Base-by-base conservation (phyloP, 2,797 vertebrate species). In the Acipenser transmontanus region DNA sequence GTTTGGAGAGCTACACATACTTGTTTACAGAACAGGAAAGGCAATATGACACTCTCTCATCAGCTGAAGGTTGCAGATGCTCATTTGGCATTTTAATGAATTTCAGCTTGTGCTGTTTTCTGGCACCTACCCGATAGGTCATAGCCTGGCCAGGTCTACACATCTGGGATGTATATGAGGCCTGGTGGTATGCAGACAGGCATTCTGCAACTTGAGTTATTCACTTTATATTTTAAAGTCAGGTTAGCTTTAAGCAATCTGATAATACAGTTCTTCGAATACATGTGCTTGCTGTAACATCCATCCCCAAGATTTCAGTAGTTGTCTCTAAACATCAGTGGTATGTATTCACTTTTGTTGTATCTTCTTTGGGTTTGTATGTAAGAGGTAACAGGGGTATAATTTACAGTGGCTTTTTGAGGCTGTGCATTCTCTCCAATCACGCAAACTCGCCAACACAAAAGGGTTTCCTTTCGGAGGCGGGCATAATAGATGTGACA, bases 91-190 rank as follows among this genome's bases (percentile, higher is more conserved):
- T 17, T 17, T 17, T 17, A 17, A 17, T 17, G 17, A 17, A 17
- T 17, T 17, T 17, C 17, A 17, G 17, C 17, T 17, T 17, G 17
- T 17, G 17, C 17, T 17, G 17, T 17, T 17, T 17, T 81, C 82
- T 78, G 70, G 75, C 84, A 81, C 82, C 81, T 78, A 56, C 6
- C 75, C 77, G 84, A 14, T 76, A 89, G 80, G 84, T 85, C 77
- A 54, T 7, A 72, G 73, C 74, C 68, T 67, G 80, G 80, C 75
- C 77, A 77, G 71, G 73, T 20, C 11, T 66, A 67, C 81, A 78
- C 87, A 88, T 89, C 83, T 89, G 86, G 86, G 83, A 81, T 73
- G 67, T 34, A 61, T 50, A 82, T 81, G 77, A 83, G 77, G 76
- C 64, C 69, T 62, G 62, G 66, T 73, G 81, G 71, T 89, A 91